A percentile compares a stretch with the other conserved stretches of the same genome.
phyloP scores from a whole-genome alignment of 2,888 invertebrate species.

The Pseudococcus viburni region DNA sequence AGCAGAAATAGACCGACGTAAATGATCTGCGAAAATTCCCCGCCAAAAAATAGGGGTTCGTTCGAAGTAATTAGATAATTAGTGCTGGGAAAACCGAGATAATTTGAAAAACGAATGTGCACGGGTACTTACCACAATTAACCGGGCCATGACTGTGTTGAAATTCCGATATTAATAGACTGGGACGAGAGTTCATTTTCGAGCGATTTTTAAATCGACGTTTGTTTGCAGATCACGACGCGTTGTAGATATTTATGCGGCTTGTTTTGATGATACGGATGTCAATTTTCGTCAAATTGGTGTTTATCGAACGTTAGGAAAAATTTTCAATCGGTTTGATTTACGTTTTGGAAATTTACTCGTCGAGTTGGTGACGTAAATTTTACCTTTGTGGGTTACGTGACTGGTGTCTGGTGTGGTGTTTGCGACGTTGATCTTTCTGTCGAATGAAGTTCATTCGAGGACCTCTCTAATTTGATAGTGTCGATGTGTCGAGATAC shows the following conservation, averaged over 20 bases:
- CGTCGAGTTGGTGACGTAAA: too few species aligned
- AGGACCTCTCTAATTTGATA: too few species aligned
- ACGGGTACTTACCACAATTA: not conserved
- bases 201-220: not conserved
- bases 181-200: not conserved
- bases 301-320: not conserved
- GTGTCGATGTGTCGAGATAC: too few species aligned
- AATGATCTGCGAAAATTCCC: conserved; percentile 20
- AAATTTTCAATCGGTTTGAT: not conserved
- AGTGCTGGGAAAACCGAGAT: not conserved
- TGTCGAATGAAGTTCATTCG: too few species aligned
- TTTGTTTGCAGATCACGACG: not conserved
- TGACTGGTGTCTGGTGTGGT: too few species aligned
- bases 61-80: not conserved
- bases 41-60: not conserved
- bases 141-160: not conserved
- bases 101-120: not conserved
- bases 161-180: not conserved
- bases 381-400: too few species aligned
- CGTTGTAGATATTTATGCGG: not conserved
- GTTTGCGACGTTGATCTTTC: too few species aligned
- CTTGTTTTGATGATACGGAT: not conserved
- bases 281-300: not conserved
- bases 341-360: not conserved
- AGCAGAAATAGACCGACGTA: not conserved